Evolutionary conservation across 1,140 invertebrate species (phyloP), one percentile per base, ranked within the genome.

Genomic region (Apis florea): DNA sequence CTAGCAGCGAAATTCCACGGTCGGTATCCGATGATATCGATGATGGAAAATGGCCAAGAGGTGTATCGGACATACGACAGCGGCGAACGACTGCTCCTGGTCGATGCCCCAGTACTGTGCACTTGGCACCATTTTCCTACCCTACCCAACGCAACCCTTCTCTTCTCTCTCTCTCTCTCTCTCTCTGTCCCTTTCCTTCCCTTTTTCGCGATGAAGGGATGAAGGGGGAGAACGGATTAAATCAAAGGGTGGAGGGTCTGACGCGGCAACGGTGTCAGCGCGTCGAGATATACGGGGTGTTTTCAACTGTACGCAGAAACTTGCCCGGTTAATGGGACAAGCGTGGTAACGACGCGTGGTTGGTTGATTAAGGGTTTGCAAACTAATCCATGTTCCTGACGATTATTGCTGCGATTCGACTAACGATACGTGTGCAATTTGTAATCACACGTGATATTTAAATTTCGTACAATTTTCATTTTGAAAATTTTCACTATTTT

Each of bases 91-190:
- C 70, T 82, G 80, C 83, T n/a, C n/a, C n/a, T 88, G 85, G 86
- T 88, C 86, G 86, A 88, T 88, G 86, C 75, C 83, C 86, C 86
- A 88, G 85, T 86, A 73, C 78, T 84, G 76, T 87, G 86, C 84
- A 87, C 86, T 87, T 87, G 84, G 86, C 85, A 88, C 86, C 86
- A 88, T 88, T 88, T 88, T 84, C 85, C 82, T 82, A 79, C 73
- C 84, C 84, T 86, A 82, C 63, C 15, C 67, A 47, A 64, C 58
- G 73, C 63, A 81, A 40, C 31, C 31, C 64, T 72, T 66, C n/a
- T n/a, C n/a, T n/a, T 56, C 51, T 72, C 12, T 56, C 56, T 24
- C 53, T 64, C 73, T 12, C 21, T 47, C 58, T 72, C 70, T 61
- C 51, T 72, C 12, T 56, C 56, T 24, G 59, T 64, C 73, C 21